Evolutionary conservation across 2,113 vertebrate genomes (phyloP).

Genomic region (Ptilorrhoa leucosticta): DNA sequence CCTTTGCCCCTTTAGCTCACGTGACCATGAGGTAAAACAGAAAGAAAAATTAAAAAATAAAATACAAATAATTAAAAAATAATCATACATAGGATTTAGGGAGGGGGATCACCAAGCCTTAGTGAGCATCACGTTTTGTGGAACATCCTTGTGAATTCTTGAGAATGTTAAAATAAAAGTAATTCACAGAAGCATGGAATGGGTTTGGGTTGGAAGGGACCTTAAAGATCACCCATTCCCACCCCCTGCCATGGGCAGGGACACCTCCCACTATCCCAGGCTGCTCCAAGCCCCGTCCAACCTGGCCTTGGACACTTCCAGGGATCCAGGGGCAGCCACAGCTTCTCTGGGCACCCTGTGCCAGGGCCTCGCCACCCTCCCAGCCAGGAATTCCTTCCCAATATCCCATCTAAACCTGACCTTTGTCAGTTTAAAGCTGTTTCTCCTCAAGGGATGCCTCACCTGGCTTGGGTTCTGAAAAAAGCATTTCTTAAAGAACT

Average conservation of each 20-base stretch:
- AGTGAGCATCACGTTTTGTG: neutral
- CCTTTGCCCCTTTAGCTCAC: neutral
- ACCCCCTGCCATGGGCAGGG: neutral
- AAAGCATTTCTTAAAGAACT: neutral
- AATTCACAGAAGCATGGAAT: neutral
- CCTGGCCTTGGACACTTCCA: neutral
- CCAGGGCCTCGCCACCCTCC: too few species aligned
- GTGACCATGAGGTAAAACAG: fast-evolving
- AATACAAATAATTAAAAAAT: too few species aligned
- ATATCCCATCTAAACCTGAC: too few species aligned
- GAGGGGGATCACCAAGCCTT: neutral
- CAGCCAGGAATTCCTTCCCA: neutral
- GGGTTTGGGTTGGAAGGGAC: neutral
- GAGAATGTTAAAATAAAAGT: neutral
- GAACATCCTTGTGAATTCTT: neutral
- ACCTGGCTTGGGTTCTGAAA: neutral
- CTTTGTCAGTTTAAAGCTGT: neutral
- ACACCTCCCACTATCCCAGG: neutral
- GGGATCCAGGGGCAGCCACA: neutral
- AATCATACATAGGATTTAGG: neutral
- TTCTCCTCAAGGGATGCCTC: neutral
- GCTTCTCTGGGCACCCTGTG: neutral
- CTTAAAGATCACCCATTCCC: neutral
- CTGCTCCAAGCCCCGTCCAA: fast-evolving
- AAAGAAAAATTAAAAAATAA: neutral